Base-by-base conservation (phyloP, 2,888 invertebrate species). In the Ctena decussata region DNA sequence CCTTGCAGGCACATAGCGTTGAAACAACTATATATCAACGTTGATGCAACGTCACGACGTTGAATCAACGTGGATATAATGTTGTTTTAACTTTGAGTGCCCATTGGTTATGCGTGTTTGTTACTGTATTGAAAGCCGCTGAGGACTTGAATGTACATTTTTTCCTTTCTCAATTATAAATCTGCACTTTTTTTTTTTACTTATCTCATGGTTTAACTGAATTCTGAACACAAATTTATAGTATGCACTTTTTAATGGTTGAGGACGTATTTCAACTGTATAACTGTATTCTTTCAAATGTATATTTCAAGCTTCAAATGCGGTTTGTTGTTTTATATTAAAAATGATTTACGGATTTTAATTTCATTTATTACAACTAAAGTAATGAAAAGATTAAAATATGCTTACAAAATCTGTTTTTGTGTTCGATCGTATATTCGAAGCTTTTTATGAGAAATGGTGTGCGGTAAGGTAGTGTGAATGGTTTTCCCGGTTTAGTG, bases 241-340 rank as follows among this genome's bases (percentile, higher is more conserved):
- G n/a, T n/a, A n/a, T n/a, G n/a, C n/a, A n/a, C n/a, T n/a, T n/a
- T n/a, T n/a, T n/a, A n/a, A n/a, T n/a, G n/a, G n/a, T n/a, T n/a
- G n/a, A n/a, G n/a, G n/a, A n/a, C n/a, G n/a, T n/a, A n/a, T n/a
- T n/a, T n/a, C n/a, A n/a, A n/a, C n/a, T n/a, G n/a, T n/a, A n/a
- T n/a, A n/a, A n/a, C n/a, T n/a, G 27, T 27, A 27, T 27, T 27
- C n/a, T 57, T 24, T 57, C n/a, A 24, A 24, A 24, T 57, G 57
- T 57, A 57, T 57, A 57, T 57, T 27, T 57, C 57, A 57, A 57
- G 57, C 57, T 57, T 57, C 32, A 65, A 65, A 65, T 65, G 65
- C 65, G 65, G 65, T 65, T 65, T 65, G 65, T 65, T 65, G 65
- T 65, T 32, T 35, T 35, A 35, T 65, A 65, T 35, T 35, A 35